phyloP scores from a whole-genome alignment of 2,888 invertebrate genomes.

The Cheiracanthium punctorium region DNA sequence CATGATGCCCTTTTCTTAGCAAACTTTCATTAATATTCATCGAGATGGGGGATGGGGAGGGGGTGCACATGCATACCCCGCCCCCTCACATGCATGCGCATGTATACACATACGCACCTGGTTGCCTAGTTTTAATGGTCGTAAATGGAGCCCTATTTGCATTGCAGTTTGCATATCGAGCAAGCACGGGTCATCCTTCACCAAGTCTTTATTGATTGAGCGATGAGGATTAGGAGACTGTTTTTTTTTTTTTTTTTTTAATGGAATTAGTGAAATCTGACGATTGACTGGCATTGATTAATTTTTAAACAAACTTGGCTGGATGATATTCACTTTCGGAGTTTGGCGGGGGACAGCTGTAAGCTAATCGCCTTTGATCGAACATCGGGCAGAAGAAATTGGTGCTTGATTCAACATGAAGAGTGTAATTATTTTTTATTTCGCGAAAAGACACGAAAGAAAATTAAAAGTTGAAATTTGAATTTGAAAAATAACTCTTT shows the following conservation, averaged over 20 bases:
- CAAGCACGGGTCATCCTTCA: not conserved
- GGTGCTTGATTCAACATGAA: not conserved
- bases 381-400: not conserved
- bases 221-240: not conserved
- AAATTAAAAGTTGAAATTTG: too few species aligned
- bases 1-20: constrained; percentile 42
- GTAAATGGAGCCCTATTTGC: constrained; percentile 37
- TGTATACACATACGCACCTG: constrained; percentile 51
- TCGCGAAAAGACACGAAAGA: too few species aligned
- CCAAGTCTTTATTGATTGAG: not conserved
- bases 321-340: not conserved
- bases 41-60: not conserved
- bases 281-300: not conserved
- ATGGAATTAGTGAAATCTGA: not conserved
- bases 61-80: too few species aligned
- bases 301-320: not conserved
- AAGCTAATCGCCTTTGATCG: not conserved
- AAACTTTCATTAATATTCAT: constrained; percentile 64
- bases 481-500: too few species aligned
- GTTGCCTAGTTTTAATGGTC: constrained; percentile 43
- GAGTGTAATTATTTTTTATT: not conserved
- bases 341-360: not conserved
- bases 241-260: too few species aligned
- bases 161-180: constrained; percentile 60
- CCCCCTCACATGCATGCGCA: too few species aligned